Evolutionary conservation across 2,888 invertebrate species (phyloP).

Genomic region (Drosophila prostipennis): DNA sequence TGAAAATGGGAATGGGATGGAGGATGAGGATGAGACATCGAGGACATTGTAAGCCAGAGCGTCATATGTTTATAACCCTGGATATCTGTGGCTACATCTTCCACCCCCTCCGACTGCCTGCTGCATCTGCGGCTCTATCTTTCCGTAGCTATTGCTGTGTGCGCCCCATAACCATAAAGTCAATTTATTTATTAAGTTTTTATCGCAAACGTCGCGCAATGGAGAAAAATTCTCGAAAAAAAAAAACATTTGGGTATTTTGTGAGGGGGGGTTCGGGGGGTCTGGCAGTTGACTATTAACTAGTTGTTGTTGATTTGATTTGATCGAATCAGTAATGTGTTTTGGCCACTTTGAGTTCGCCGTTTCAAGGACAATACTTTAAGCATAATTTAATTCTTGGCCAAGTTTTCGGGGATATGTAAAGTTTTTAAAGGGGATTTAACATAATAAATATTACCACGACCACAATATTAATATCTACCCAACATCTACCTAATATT

Average conservation of each 20-base stretch:
- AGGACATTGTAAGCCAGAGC: conserved; percentile 44
- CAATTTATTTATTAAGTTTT: conserved; percentile 79
- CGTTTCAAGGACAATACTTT: conserved; percentile 14
- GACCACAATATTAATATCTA: no score
- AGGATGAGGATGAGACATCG: conserved; percentile 6
- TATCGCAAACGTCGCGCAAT: conserved; percentile 73
- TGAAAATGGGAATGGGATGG: conserved; percentile 12
- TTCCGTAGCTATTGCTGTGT: conserved; percentile 21
- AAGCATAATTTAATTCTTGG: neutral
- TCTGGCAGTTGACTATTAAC: conserved; percentile 21
- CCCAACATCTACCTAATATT: no score
- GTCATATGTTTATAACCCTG: conserved; percentile 44
- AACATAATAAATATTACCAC: no score
- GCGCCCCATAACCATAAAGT: conserved; percentile 76
- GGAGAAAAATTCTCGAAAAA: conserved; percentile 24
- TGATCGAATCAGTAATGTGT: conserved; percentile 42
- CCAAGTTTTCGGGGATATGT: neutral
- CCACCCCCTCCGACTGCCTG: neutral
- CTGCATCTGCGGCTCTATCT: conserved; percentile 21
- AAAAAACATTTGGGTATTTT: conserved; percentile 10
- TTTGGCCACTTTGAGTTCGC: conserved; percentile 34
- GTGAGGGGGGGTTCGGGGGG: neutral
- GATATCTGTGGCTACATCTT: conserved; percentile 45
- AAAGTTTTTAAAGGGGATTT: neutral
- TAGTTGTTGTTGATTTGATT: conserved; percentile 44